phyloP scores from a whole-genome alignment of 1,140 invertebrate genomes.

The Reticulitermes speratus region DNA sequence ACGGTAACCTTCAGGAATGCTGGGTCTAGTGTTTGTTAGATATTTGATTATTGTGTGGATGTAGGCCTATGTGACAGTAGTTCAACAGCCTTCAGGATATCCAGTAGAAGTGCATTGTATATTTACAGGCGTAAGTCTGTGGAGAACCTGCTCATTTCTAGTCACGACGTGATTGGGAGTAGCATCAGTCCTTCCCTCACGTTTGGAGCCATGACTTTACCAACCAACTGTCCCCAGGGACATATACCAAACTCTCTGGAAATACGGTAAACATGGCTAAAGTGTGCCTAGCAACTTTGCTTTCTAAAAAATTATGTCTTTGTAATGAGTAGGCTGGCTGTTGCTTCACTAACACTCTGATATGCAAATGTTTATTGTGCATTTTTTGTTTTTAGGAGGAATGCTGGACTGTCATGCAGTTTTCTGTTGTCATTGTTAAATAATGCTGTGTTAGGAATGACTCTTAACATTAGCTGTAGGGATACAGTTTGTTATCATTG shows the following conservation, averaged over 20 bases:
- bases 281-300: background rate
- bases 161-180: constrained; percentile 58
- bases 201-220: constrained; percentile 41
- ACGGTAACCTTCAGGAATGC: too few relatives aligned
- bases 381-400: background rate
- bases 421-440: too few relatives aligned
- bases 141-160: constrained; percentile 62
- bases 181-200: constrained; percentile 46
- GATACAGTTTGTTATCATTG: too few relatives aligned
- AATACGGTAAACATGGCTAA: constrained; percentile 42
- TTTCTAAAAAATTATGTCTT: background rate
- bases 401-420: too few relatives aligned
- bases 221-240: constrained; percentile 40
- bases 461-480: too few relatives aligned
- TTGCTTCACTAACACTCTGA: background rate
- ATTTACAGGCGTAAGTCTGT: constrained; percentile 61
- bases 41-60: too few relatives aligned
- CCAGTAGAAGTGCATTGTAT: background rate
- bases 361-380: background rate
- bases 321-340: constrained; percentile 43
- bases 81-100: too few relatives aligned
- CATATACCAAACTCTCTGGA: constrained; percentile 43
- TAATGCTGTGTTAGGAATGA: too few relatives aligned
- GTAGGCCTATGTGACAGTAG: too few relatives aligned
- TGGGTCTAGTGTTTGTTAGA: too few relatives aligned